A percentile compares a stretch with the other conserved stretches of the same genome.
Conservation (phyloP, 2,888 invertebrate species). For the Danaus chrysippus region DNA sequence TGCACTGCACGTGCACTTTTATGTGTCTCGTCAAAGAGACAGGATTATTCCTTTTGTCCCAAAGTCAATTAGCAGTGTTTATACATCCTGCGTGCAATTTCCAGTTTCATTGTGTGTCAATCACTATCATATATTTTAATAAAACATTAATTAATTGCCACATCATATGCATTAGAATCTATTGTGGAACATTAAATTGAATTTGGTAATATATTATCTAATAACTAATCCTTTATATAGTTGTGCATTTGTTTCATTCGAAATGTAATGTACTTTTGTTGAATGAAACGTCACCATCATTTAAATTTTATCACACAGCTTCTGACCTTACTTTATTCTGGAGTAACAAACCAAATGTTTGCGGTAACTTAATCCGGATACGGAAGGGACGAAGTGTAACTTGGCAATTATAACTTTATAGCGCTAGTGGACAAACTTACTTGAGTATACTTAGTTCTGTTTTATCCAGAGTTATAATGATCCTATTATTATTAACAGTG, state of each 20-base stretch:
- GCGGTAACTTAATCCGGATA: constrained; percentile 2
- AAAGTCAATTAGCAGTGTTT: constrained; percentile 25
- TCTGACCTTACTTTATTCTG: neutral
- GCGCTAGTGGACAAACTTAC: neutral
- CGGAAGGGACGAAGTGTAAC: constrained; percentile 1
- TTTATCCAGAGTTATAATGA: neutral
- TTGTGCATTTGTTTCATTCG: too few relatives aligned
- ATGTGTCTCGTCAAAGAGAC: constrained; percentile 4
- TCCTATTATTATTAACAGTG: neutral
- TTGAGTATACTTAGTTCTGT: neutral
- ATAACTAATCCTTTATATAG: too few relatives aligned
- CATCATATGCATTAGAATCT: neutral
- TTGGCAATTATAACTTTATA: constrained; percentile 6
- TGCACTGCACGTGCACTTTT: neutral
- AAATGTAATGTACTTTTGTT: too few relatives aligned
- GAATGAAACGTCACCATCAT: too few relatives aligned
- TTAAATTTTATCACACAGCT: neutral
- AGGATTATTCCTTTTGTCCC: constrained; percentile 22
- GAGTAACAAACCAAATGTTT: neutral
- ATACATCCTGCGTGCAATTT: constrained; percentile 15
- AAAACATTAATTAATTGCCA: neutral
- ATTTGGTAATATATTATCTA: neutral
- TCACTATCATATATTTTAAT: constrained; percentile 16
- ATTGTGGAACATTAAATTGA: neutral
- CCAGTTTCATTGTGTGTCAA: constrained; percentile 19